These are phyloP conservation scores for Ptyas mucosa DNA, from an alignment of 2,113 vertebrate genomes.

Conservation along the genomic window DNA sequence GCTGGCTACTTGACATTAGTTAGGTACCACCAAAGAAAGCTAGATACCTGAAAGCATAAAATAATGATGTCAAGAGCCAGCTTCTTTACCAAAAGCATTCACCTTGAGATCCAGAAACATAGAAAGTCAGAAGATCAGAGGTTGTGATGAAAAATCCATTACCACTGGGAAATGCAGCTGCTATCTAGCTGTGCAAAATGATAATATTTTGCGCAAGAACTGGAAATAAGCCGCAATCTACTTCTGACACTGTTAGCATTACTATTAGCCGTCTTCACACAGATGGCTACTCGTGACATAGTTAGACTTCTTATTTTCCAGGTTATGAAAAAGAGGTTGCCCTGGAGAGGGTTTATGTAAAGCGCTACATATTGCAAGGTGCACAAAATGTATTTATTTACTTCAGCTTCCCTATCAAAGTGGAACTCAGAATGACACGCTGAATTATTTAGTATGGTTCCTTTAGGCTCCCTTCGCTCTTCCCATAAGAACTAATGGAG, in stretches of 20 bases:
- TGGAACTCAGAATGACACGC: neutral
- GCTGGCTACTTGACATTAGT: neutral
- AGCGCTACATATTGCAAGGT: neutral
- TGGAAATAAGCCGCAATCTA: neutral
- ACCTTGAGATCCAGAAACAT: neutral
- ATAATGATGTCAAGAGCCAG: slow-evolving; percentile 1
- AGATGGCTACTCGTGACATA: neutral
- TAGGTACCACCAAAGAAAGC: neutral
- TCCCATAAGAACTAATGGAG: neutral
- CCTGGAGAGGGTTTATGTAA: neutral
- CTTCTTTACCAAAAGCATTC: neutral
- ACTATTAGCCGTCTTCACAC: neutral
- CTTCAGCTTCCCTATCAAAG: neutral
- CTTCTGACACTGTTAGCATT: neutral
- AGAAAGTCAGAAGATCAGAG: neutral
- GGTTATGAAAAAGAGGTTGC: neutral
- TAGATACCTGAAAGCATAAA: neutral
- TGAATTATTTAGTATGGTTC: neutral
- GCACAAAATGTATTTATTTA: neutral
- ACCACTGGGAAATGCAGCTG: neutral
- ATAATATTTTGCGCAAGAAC: neutral
- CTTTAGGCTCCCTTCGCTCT: neutral
- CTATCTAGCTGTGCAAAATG: neutral
- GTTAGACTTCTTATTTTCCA: neutral
- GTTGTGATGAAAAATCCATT: slow-evolving; percentile 8